Conservation (phyloP, 2,113 vertebrate species). For the Sebastes fasciatus region DNA sequence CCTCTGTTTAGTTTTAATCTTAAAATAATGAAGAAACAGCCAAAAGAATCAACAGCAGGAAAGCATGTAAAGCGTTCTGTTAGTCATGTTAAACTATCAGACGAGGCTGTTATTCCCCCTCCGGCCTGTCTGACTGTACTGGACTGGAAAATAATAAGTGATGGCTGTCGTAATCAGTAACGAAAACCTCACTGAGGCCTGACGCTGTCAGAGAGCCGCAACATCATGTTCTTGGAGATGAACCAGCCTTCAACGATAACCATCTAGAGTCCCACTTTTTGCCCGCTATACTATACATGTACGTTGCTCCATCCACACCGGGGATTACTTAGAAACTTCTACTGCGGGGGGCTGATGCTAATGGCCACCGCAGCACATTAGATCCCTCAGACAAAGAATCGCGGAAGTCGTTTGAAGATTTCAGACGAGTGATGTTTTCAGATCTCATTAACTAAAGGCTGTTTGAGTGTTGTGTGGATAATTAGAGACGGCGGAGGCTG, state of each 20-base stretch:
- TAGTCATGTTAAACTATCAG: slow-evolving; percentile 55
- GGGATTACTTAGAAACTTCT: slow-evolving; percentile 60
- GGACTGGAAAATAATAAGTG: slow-evolving; percentile 79
- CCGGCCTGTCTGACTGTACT: slow-evolving; percentile 55
- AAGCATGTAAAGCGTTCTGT: slow-evolving; percentile 47
- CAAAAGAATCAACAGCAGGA: slow-evolving; percentile 37
- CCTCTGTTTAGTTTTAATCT: slow-evolving; percentile 40
- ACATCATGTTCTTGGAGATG: slow-evolving; percentile 61
- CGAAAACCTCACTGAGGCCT: slow-evolving; percentile 64
- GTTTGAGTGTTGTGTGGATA: slow-evolving; percentile 77
- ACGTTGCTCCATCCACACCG: slow-evolving; percentile 20
- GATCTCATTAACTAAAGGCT: slow-evolving; percentile 81
- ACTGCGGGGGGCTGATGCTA: slow-evolving; percentile 52
- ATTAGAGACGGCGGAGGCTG: slow-evolving; percentile 74
- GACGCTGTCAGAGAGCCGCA: slow-evolving; percentile 51
- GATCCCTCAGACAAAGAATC: slow-evolving; percentile 70
- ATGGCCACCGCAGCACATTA: slow-evolving; percentile 64
- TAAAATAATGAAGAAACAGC: slow-evolving; percentile 25
- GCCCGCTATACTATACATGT: slow-evolving; percentile 35
- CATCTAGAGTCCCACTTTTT: slow-evolving; percentile 34
- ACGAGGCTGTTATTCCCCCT: slow-evolving; percentile 49
- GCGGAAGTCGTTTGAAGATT: slow-evolving; percentile 75
- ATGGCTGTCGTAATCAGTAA: slow-evolving; percentile 80
- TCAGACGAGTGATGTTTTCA: slow-evolving; percentile 75
- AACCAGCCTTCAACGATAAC: slow-evolving; percentile 46